A percentile compares a stretch with the other conserved stretches of the same genome.
These are phyloP conservation scores for Musca vetustissima DNA, from an alignment of 1,140 invertebrate species.

Conservation along the genomic window DNA sequence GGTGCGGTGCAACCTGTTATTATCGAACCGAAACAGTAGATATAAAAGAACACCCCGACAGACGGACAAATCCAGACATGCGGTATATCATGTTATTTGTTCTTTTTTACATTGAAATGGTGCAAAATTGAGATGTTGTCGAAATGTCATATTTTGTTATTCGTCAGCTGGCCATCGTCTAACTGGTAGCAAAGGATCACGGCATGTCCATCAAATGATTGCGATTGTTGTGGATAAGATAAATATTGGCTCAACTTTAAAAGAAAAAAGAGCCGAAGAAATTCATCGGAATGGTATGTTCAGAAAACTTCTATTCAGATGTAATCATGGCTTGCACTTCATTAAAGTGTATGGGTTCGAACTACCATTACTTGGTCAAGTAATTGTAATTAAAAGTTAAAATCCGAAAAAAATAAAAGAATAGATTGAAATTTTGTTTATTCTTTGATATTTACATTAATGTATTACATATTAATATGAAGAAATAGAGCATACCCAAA, in stretches of 20 bases:
- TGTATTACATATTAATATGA: too few relatives aligned
- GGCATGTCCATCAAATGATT: slow-evolving; percentile 10
- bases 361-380: background rate
- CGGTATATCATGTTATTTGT: too few relatives aligned
- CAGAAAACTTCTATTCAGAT: slow-evolving; percentile 3
- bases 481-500: too few relatives aligned
- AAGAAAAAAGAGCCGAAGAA: background rate
- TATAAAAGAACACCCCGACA: too few relatives aligned
- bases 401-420: too few relatives aligned
- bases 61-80: too few relatives aligned
- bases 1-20: slow-evolving; percentile 10
- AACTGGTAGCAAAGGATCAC: background rate
- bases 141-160: background rate
- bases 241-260: background rate
- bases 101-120: background rate
- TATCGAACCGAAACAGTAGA: background rate
- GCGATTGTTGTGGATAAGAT: background rate
- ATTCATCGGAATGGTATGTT: slow-evolving; percentile 5
- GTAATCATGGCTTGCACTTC: slow-evolving; percentile 1
- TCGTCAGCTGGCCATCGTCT: background rate
- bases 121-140: slow-evolving; percentile 7
- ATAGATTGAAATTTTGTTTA: too few relatives aligned
- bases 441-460: too few relatives aligned
- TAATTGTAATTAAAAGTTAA: slow-evolving; percentile 7
- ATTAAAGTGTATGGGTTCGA: too few relatives aligned